Percentiles rank a stretch among this genome's conserved stretches.
Conservation (phyloP, 2,888 invertebrate species). For the Pristionchus entomophagus region DNA sequence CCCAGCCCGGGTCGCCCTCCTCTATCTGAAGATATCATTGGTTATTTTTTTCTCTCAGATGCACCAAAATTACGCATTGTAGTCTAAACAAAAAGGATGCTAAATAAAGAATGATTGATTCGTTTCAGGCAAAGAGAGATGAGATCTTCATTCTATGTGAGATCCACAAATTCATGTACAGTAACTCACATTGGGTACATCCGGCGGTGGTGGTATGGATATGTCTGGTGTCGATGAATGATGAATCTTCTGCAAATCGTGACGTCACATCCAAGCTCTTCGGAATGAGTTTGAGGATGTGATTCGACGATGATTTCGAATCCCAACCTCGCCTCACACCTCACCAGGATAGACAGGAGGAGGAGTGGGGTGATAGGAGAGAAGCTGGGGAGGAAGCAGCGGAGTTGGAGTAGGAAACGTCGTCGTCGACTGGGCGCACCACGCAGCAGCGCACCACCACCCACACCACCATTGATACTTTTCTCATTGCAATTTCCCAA, state of each 20-base stretch:
- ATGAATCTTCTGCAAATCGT: conserved; percentile 46
- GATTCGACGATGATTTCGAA: neutral
- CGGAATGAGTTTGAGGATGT: neutral
- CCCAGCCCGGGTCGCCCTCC: conserved; percentile 46
- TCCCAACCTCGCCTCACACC: neutral
- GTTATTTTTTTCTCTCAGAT: no score
- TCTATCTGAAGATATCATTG: neutral
- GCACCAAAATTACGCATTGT: no score
- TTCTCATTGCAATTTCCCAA: neutral
- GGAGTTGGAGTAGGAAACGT: neutral
- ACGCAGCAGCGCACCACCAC: conserved; percentile 44
- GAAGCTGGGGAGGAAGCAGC: conserved; percentile 26
- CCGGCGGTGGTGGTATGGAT: conserved; percentile 35
- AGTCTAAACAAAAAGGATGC: no score
- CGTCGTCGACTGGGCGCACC: neutral
- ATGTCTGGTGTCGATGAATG: conserved; percentile 41
- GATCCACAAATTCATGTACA: no score
- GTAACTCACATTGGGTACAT: neutral
- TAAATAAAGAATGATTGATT: no score
- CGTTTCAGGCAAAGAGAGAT: no score
- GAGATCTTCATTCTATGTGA: no score
- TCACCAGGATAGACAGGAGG: conserved; percentile 34
- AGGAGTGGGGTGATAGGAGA: conserved; percentile 17
- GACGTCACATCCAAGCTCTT: neutral
- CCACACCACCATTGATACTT: conserved; percentile 34